Evolutionary conservation across 2,888 invertebrate genomes (phyloP).

Genomic region (Aphidius colemani): DNA sequence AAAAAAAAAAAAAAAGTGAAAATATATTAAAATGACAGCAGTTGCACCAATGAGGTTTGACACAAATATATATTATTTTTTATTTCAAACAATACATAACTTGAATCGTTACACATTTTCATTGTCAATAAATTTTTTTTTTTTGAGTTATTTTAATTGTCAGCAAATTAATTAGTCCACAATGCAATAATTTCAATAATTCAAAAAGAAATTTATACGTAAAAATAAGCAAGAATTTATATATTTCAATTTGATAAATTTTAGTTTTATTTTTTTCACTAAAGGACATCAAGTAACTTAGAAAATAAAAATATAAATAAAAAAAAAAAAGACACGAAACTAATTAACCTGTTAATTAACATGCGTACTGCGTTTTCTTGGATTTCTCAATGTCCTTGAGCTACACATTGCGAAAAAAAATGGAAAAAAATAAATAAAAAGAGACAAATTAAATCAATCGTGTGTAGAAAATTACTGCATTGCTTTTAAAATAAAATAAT

Average conservation of each 20-base stretch:
- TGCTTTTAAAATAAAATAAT: not conserved
- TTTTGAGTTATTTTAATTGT: no score
- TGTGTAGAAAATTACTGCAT: not conserved
- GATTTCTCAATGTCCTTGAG: constrained; percentile 3
- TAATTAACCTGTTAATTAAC: constrained; percentile 5
- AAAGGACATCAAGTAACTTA: not conserved
- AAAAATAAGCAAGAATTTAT: not conserved
- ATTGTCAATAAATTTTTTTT: no score
- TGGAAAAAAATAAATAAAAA: not conserved
- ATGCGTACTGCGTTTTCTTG: not conserved
- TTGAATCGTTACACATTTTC: no score
- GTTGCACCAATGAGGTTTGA: constrained; percentile 10
- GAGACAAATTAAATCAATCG: no score
- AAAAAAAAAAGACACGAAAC: no score
- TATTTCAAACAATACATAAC: not conserved
- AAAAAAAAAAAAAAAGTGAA: no score
- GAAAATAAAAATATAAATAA: no score
- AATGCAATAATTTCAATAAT: no score
- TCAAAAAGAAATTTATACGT: not conserved
- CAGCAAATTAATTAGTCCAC: no score
- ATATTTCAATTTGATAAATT: not conserved
- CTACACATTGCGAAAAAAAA: not conserved
- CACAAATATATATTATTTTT: constrained; percentile 8
- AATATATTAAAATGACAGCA: constrained; percentile 1
- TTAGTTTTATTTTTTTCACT: not conserved